These are phyloP conservation scores for Erpornis zantholeuca DNA, from an alignment of 2,113 vertebrate species.

Conservation along the genomic window DNA sequence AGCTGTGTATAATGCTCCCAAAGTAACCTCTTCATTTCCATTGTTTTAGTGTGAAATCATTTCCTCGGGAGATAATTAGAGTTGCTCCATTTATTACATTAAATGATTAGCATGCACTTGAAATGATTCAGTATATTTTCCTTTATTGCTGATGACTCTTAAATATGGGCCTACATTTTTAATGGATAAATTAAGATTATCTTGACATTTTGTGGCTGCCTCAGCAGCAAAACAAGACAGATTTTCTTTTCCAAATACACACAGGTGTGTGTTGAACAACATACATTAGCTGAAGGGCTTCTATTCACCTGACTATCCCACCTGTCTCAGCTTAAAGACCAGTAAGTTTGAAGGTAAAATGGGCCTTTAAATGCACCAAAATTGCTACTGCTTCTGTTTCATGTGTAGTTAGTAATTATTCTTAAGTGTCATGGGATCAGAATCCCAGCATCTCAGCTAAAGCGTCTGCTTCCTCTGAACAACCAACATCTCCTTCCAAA, in stretches of 20 bases:
- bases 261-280: conserved; percentile 67
- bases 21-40: conserved; percentile 80
- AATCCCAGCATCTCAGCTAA: conserved; percentile 16
- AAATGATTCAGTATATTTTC: conserved; percentile 84
- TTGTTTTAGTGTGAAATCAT: conserved; percentile 88
- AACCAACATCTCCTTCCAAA: neutral
- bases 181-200: conserved; percentile 80
- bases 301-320: conserved; percentile 38
- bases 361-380: conserved; percentile 18
- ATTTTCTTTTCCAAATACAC: conserved; percentile 72
- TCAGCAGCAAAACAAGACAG: conserved; percentile 69
- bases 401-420: conserved; percentile 7
- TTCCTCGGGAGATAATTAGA: conserved; percentile 87
- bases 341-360: conserved; percentile 16
- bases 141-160: conserved; percentile 84
- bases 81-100: conserved; percentile 87
- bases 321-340: conserved; percentile 56
- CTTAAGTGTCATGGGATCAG: conserved; percentile 1
- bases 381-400: conserved; percentile 15
- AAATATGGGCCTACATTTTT: conserved; percentile 78
- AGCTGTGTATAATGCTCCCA: conserved; percentile 73
- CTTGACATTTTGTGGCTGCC: conserved; percentile 73
- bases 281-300: conserved; percentile 37
- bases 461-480: neutral
- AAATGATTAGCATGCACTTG: conserved; percentile 85